These are phyloP conservation scores for Nasonia giraulti DNA, from an alignment of 1,140 invertebrate genomes.

Conservation along the genomic window DNA sequence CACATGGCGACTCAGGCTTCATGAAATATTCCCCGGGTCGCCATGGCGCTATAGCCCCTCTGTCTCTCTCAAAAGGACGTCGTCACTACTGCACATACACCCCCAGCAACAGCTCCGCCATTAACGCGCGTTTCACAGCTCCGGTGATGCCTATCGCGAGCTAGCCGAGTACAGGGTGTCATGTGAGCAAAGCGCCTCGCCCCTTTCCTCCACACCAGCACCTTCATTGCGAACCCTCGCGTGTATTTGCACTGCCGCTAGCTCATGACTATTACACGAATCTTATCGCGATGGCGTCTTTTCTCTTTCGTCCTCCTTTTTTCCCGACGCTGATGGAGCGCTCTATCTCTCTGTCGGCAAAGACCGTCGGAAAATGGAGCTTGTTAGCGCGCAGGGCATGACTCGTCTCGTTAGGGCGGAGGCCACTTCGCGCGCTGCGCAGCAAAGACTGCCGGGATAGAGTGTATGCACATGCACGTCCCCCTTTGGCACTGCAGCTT, in stretches of 20 bases:
- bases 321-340: constrained; percentile 2
- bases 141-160: constrained; percentile 35
- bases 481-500: constrained; percentile 41
- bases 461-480: not conserved
- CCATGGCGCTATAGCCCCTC: not conserved
- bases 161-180: constrained; percentile 31
- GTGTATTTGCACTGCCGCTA: constrained; percentile 32
- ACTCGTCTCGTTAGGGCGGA: constrained; percentile 34
- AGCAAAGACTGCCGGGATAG: not conserved
- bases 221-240: not conserved
- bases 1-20: constrained; percentile 42
- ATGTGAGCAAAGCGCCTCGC: constrained; percentile 24
- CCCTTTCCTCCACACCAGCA: not conserved
- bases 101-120: constrained; percentile 60
- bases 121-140: constrained; percentile 51
- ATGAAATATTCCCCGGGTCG: constrained; percentile 63
- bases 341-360: not conserved
- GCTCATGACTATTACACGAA: not conserved
- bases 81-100: constrained; percentile 13
- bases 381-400: constrained; percentile 56
- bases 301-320: not conserved
- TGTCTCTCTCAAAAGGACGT: not conserved
- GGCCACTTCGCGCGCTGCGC: constrained; percentile 33
- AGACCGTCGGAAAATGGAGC: constrained; percentile 56
- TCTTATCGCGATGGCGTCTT: constrained; percentile 14